Conservation (phyloP, 2,113 vertebrate species). For the Tretioscincus oriximinensis region DNA sequence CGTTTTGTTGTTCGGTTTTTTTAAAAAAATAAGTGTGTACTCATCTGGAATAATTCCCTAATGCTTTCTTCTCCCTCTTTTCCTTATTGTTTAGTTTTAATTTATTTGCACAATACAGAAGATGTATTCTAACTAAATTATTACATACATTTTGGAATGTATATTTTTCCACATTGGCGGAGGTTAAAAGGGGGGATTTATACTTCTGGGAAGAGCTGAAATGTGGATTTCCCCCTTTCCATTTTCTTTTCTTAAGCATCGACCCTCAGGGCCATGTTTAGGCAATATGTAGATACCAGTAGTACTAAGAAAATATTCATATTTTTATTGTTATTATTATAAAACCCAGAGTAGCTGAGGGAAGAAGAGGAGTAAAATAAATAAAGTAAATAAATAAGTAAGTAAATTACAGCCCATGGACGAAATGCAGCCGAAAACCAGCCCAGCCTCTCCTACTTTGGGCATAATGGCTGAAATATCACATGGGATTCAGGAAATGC, state of each 20-base stretch:
- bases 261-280: too few species aligned
- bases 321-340: too few species aligned
- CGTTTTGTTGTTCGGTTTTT: background rate
- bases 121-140: conserved; percentile 84
- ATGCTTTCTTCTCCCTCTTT: conserved; percentile 57
- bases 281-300: too few species aligned
- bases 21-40: conserved; percentile 42
- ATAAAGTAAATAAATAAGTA: too few species aligned
- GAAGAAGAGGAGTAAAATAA: too few species aligned
- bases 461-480: too few species aligned
- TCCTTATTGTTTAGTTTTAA: conserved; percentile 67
- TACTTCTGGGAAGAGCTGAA: conserved; percentile 46
- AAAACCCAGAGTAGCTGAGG: too few species aligned
- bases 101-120: conserved; percentile 86
- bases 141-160: conserved; percentile 76
- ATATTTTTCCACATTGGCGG: conserved; percentile 77
- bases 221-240: conserved; percentile 5
- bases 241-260: conserved; percentile 20
- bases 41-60: conserved; percentile 71
- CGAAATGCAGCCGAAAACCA: too few species aligned
- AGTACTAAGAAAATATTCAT: too few species aligned
- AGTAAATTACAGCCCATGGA: too few species aligned
- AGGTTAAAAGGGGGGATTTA: conserved; percentile 53
- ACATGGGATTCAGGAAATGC: too few species aligned
- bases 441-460: too few species aligned